Percentiles rank a stretch among this genome's conserved stretches.
Conservation (phyloP, 23 tunicate species). For the Oikopleura vanhoeffeni region DNA sequence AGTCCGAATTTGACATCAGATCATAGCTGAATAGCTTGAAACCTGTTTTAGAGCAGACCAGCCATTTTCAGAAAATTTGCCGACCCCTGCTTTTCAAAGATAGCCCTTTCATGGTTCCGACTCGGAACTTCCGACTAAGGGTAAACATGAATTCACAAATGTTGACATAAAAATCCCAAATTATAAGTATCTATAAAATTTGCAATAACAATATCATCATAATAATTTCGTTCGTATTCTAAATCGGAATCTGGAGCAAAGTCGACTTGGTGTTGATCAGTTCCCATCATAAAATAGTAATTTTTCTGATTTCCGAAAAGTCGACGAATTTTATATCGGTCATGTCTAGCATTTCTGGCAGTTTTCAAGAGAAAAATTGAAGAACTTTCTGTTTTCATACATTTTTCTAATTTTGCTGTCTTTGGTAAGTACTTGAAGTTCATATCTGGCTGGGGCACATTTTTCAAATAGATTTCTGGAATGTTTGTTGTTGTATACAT, state of each 20-base stretch:
- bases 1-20: too few relatives aligned
- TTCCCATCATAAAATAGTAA: not conserved
- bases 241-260: not conserved
- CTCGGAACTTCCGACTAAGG: too few relatives aligned
- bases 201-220: not conserved
- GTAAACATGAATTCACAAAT: too few relatives aligned
- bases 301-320: not conserved
- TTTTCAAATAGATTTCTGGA: not conserved
- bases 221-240: not conserved
- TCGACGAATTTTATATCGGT: not conserved
- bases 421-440: not conserved
- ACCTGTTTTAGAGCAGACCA: too few relatives aligned
- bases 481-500: not conserved
- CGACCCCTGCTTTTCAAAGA: too few relatives aligned
- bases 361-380: not conserved
- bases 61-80: too few relatives aligned
- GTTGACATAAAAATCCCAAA: too few relatives aligned
- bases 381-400: not conserved
- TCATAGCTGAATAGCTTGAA: too few relatives aligned
- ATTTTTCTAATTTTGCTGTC: not conserved
- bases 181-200: not conserved
- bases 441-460: not conserved
- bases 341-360: not conserved
- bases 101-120: too few relatives aligned
- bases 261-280: not conserved